Evolutionary conservation across 2,888 invertebrate genomes (phyloP), one percentile per base, ranked within the genome.

Genomic region (Strigamia maritima): DNA sequence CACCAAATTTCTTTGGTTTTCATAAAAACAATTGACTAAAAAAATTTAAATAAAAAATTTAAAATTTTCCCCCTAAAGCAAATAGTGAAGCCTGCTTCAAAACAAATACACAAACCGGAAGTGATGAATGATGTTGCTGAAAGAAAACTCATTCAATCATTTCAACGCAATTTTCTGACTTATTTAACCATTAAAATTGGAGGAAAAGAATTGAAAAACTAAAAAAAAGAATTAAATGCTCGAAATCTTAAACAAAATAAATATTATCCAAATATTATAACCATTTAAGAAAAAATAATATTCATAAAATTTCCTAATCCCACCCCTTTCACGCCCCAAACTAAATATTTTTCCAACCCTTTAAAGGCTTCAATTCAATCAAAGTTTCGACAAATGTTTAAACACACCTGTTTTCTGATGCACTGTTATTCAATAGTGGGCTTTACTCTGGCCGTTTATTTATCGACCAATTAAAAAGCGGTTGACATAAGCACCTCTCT

Each of bases 391-490:
- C 54, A 54, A 54, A 54, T 54, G 54, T 70, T 70, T 24, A 24
- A 70, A 70, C 70, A 28, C 70, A 70, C 28, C 70, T 70, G 28
- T 70, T 70, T 70, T 19, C 54, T 19, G 54, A 54, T 54, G 54
- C 54, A 54, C 54, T 16, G 70, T 70, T 70, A 28, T 70, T 26
- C 70, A 70, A 70, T 70, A 70, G 70, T 70, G 70, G 70, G 70
- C 70, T 70, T 70, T 70, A 28, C 70, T 70, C 70, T 26, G 70
- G 28, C 70, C 70, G 70, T 70, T 70, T 70, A 70, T 70, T 70
- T 70, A 70, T 70, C 70, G 70, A 70, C 70, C 70, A 70, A 70
- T 70, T 70, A 70, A 70, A 70, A 70, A 70, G 70, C 70, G 70
- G 70, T 70, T 70, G 70, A 70, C 70, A 70, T 70, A 70, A 70